These are phyloP conservation scores for Aldrovandia affinis DNA, from an alignment of 2,797 vertebrate species.

Conservation along the genomic window DNA sequence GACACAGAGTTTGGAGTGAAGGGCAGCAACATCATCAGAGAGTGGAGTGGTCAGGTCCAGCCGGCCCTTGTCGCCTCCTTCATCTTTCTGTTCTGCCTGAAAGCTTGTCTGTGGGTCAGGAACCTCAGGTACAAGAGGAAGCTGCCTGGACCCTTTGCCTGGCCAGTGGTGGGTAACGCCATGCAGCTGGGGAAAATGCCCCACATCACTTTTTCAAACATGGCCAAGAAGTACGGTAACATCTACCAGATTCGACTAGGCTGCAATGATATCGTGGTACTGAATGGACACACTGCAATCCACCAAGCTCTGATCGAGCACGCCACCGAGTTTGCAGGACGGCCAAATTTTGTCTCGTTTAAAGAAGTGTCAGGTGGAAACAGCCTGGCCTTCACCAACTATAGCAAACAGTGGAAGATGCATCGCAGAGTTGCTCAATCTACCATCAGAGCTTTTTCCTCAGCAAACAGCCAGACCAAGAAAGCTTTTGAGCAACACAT, in stretches of 20 bases:
- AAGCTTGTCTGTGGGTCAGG: slow-evolving; percentile 70
- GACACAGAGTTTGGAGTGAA: slow-evolving; percentile 62
- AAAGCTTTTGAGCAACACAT: slow-evolving; percentile 78
- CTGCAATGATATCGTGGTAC: slow-evolving; percentile 75
- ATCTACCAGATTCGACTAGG: slow-evolving; percentile 84
- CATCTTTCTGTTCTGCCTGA: slow-evolving; percentile 74
- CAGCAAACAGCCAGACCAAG: slow-evolving; percentile 68
- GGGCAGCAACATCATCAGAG: slow-evolving; percentile 64
- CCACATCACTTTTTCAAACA: slow-evolving; percentile 74
- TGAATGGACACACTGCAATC: slow-evolving; percentile 75
- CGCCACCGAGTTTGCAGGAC: slow-evolving; percentile 79
- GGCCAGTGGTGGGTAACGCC: slow-evolving; percentile 83
- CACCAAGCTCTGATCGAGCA: slow-evolving; percentile 76
- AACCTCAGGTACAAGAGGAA: slow-evolving; percentile 62
- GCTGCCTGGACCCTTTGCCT: slow-evolving; percentile 81
- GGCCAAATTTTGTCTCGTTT: slow-evolving; percentile 82
- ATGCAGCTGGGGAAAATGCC: slow-evolving; percentile 85
- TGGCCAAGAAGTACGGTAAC: slow-evolving; percentile 79
- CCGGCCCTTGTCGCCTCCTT: slow-evolving; percentile 73
- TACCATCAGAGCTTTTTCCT: slow-evolving; percentile 76
- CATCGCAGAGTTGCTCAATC: slow-evolving; percentile 78
- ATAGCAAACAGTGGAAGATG: slow-evolving; percentile 76
- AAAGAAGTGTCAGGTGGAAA: slow-evolving; percentile 71
- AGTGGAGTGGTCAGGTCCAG: slow-evolving; percentile 76
- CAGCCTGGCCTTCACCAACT: slow-evolving; percentile 73